phyloP scores from a whole-genome alignment of 2,797 vertebrate genomes.

The Spondyliosoma cantharus region DNA sequence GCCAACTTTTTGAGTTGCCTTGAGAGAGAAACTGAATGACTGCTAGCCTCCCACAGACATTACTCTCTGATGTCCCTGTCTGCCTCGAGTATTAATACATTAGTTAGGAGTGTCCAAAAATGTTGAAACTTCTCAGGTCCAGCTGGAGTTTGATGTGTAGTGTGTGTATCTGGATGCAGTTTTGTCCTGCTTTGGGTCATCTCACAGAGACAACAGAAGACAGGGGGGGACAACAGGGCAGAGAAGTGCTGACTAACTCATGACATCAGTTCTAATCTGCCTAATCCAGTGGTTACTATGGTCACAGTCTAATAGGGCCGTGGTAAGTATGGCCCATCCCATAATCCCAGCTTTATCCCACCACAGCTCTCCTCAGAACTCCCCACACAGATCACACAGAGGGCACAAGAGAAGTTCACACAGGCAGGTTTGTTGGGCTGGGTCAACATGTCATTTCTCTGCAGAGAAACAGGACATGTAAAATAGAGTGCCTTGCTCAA shows the following conservation, averaged over 20 bases:
- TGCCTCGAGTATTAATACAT: neutral
- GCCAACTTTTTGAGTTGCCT: neutral
- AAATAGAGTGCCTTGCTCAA: neutral
- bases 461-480: neutral
- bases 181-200: neutral
- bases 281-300: slow-evolving; percentile 66
- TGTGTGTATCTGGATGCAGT: neutral
- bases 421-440: neutral
- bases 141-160: neutral
- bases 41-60: neutral
- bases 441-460: neutral
- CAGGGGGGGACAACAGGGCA: slow-evolving; percentile 24
- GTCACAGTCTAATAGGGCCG: slow-evolving; percentile 52
- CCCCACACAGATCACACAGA: neutral
- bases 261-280: slow-evolving; percentile 59
- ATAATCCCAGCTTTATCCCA: slow-evolving; percentile 62
- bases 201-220: slow-evolving; percentile 7
- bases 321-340: slow-evolving; percentile 52
- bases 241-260: slow-evolving; percentile 52
- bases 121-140: neutral
- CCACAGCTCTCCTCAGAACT: slow-evolving; percentile 16
- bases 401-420: neutral
- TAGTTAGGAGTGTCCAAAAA: neutral
- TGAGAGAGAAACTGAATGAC: neutral
- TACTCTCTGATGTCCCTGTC: neutral